Evolutionary conservation across 2,797 vertebrate species (phyloP), one percentile per base, ranked within the genome.

Genomic region (Oreochromis grahami): DNA sequence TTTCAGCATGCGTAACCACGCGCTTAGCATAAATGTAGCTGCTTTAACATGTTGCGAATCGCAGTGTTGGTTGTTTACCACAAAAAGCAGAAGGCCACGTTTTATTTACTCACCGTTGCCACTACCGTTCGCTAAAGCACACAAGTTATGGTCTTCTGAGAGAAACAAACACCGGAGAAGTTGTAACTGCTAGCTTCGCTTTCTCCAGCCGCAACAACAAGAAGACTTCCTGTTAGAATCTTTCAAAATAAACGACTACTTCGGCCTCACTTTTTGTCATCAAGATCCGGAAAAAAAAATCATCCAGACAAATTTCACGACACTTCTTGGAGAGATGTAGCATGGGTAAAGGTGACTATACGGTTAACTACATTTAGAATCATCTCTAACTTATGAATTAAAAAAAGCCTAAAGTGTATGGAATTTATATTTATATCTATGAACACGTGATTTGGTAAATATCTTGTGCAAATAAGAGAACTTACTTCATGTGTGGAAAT

Each of bases 181-280:
- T 3, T 5, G 10, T 8, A 4, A 15, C 13, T 3, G 36, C 12
- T 77, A 77, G 50, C 82, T 58, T 80, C 55, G n/a, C 32, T 13
- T 5, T 36, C 29, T 8, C 2, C 3, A 5, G 1, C 3, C 8
- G 17, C 32, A 38, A 34, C 58, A 78, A 78, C 14, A 74, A 19
- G 6, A 50, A 50, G 4, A 45, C 76, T 78, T 90, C 86, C 87
- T 68, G 24, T 1, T 2, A 0, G 1, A 1, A 5, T 32, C 79
- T 26, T 84, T 84, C 87, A 88, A 2, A 88, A 86, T 92, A 88
- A 93, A 87, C 74, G 83, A 50, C 24, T 29, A 72, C 6, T 48
- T 48, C 24, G 24, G 21, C 41, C 21, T 19, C 43, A 11, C 24
- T n/a, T 32, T 72, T 48, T 48, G 17, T 8, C 43, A n/a, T 4